These are phyloP conservation scores for Megaustenia siamemsis DNA, from an alignment of 2,888 invertebrate genomes.

Conservation along the genomic window DNA sequence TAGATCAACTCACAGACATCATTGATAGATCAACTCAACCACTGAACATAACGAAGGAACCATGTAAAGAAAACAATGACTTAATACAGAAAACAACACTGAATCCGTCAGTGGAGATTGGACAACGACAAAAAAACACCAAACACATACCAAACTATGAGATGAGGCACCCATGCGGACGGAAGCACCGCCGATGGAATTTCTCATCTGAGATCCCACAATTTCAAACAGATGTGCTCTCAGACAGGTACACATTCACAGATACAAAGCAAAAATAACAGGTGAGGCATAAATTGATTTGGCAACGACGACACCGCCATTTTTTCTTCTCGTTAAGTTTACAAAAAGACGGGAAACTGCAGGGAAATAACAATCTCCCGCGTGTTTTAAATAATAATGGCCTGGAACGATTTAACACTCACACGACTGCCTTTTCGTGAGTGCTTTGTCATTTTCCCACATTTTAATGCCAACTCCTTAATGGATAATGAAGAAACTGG, in stretches of 20 bases:
- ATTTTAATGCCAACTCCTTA: conserved; percentile 23
- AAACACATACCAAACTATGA: background rate
- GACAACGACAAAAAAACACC: background rate
- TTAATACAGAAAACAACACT: background rate
- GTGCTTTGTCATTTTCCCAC: conserved; percentile 22
- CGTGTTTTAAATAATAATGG: conserved; percentile 23
- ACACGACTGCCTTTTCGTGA: background rate
- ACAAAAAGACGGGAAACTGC: conserved; percentile 12
- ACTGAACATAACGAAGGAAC: no score
- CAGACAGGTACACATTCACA: background rate
- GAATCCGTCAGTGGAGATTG: background rate
- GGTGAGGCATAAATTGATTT: conserved; percentile 46
- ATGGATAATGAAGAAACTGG: conserved; percentile 27
- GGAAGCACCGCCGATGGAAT: background rate
- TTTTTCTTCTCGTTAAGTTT: background rate
- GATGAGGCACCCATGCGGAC: background rate
- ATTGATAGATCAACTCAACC: no score
- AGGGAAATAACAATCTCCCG: background rate
- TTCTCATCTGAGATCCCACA: background rate
- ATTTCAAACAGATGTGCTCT: conserved; percentile 28
- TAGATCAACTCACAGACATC: no score
- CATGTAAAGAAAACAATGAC: background rate
- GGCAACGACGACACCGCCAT: conserved; percentile 21
- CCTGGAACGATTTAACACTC: conserved; percentile 12
- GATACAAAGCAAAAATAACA: conserved; percentile 34